Evolutionary conservation across 2,113 vertebrate species (phyloP).

Genomic region (Cromileptes altivelis): DNA sequence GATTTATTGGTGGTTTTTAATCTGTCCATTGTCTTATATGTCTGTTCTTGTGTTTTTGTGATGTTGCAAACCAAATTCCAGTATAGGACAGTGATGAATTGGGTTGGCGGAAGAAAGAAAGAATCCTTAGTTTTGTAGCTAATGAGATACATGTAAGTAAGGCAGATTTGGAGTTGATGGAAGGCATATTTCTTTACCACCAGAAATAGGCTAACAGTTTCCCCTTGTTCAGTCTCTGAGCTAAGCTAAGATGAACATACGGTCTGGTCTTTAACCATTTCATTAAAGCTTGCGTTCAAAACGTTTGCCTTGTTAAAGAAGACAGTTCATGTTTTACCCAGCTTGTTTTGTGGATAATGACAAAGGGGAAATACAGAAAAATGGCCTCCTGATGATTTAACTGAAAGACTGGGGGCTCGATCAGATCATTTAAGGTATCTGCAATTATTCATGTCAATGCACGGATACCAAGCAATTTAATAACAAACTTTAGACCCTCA

Average conservation of each 20-base stretch:
- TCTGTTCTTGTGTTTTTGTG: neutral
- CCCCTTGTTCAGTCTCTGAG: neutral
- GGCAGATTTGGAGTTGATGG: neutral
- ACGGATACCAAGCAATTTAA: too few relatives aligned
- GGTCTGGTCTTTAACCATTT: neutral
- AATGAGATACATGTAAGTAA: neutral
- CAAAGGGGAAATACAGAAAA: neutral
- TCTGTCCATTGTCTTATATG: slow-evolving; percentile 2
- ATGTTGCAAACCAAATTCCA: neutral
- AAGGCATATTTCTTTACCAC: neutral
- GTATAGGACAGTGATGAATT: neutral
- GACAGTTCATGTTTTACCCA: neutral
- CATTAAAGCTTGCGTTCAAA: neutral
- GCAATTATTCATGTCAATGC: too few relatives aligned
- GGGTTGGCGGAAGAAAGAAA: neutral
- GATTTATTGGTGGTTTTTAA: slow-evolving; percentile 13
- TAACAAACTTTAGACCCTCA: too few relatives aligned
- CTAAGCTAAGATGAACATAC: neutral
- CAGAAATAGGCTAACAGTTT: neutral
- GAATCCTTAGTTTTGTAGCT: neutral
- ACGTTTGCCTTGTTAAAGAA: neutral
- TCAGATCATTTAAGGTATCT: too few relatives aligned
- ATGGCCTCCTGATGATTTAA: neutral
- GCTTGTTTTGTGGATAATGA: neutral
- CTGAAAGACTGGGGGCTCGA: neutral